Evolutionary conservation across 2,888 invertebrate species (phyloP).

Genomic region (Diachrysia chrysitis): DNA sequence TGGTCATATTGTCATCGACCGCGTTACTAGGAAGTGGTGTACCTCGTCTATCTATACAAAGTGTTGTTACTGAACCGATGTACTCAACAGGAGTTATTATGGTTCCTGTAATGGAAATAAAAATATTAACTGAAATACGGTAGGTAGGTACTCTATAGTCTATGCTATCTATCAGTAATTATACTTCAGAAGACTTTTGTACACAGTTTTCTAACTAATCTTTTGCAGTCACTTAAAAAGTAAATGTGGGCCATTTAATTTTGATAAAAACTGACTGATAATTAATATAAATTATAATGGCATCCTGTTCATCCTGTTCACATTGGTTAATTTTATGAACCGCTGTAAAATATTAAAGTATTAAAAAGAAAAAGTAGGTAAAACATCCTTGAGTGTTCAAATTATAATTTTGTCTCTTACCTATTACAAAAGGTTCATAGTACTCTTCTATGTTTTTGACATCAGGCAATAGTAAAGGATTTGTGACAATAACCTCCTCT

Average conservation of each 20-base stretch:
- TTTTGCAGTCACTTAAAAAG: too few relatives aligned
- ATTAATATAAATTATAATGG: too few relatives aligned
- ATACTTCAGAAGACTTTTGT: too few relatives aligned
- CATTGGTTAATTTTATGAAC: too few relatives aligned
- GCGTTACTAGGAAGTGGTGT: slow-evolving; percentile 91
- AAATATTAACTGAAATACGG: background rate
- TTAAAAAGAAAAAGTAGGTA: too few relatives aligned
- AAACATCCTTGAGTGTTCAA: too few relatives aligned
- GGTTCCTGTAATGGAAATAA: slow-evolving; percentile 89
- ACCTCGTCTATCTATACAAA: slow-evolving; percentile 93
- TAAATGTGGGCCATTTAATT: background rate
- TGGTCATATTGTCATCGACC: slow-evolving; percentile 94
- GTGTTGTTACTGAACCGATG: slow-evolving; percentile 91
- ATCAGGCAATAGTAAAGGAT: slow-evolving; percentile 93
- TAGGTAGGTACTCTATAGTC: too few relatives aligned
- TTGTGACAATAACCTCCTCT: slow-evolving; percentile 91
- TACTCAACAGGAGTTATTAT: slow-evolving; percentile 95
- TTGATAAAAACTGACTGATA: too few relatives aligned
- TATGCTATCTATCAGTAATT: too few relatives aligned
- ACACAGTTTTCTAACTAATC: too few relatives aligned
- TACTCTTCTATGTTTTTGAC: slow-evolving; percentile 91
- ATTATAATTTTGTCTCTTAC: slow-evolving; percentile 83
- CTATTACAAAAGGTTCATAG: slow-evolving; percentile 95
- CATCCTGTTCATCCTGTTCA: too few relatives aligned
- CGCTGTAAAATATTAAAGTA: too few relatives aligned